Evolutionary conservation across 2,888 invertebrate genomes (phyloP).

Genomic region (Chrysolina oricalcia): DNA sequence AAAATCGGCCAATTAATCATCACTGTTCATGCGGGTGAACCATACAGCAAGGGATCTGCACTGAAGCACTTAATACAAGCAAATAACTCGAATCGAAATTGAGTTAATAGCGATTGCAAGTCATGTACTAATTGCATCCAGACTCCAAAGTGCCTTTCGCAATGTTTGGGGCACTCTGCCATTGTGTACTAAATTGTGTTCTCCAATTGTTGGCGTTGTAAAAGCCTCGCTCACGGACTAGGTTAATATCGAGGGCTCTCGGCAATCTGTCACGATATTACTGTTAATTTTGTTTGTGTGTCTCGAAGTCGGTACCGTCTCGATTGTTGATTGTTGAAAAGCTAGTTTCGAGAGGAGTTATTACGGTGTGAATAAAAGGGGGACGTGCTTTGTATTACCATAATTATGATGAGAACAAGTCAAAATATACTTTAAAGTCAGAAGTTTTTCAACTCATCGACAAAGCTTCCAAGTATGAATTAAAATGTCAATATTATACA

Average conservation of each 20-base stretch:
- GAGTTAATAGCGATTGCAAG: conserved; percentile 68
- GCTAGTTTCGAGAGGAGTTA: conserved; percentile 34
- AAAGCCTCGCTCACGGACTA: conserved; percentile 52
- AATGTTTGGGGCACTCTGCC: conserved; percentile 36
- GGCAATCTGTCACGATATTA: conserved; percentile 63
- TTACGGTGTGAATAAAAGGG: conserved; percentile 19
- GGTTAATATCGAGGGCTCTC: conserved; percentile 59
- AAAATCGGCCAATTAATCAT: conserved; percentile 39
- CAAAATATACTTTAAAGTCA: no score
- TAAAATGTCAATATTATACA: no score
- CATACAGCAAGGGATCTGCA: conserved; percentile 50
- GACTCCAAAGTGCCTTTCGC: conserved; percentile 49
- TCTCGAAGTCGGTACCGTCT: conserved; percentile 39
- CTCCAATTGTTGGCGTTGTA: conserved; percentile 60
- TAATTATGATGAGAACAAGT: no score
- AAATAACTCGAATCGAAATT: conserved; percentile 66
- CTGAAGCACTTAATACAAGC: conserved; percentile 65
- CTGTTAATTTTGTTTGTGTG: conserved; percentile 59
- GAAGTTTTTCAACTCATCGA: no score
- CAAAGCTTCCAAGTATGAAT: no score
- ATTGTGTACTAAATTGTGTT: conserved; percentile 58
- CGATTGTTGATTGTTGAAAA: conserved; percentile 39
- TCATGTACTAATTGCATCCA: conserved; percentile 68
- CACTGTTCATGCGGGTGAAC: conserved; percentile 3
- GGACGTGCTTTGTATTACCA: background rate